phyloP scores from a whole-genome alignment of 1,140 invertebrate genomes.

The Zaprionus kolodkinae region DNA sequence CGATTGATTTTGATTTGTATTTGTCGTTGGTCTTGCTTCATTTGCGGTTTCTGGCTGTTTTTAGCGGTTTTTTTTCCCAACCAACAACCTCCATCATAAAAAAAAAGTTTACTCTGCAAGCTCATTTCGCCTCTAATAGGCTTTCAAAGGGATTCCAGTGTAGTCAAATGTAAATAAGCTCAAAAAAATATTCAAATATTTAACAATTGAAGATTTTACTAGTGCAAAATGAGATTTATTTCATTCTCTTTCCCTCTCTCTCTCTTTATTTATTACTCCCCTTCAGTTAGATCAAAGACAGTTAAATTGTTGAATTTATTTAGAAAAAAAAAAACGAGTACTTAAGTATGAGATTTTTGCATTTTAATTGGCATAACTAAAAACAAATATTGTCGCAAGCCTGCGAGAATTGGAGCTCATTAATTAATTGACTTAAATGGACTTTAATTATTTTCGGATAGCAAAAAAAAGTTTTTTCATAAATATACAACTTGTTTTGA shows the following conservation, averaged over 20 bases:
- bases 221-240: neutral
- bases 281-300: conserved; percentile 33
- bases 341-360: conserved; percentile 2
- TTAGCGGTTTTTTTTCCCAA: conserved; percentile 2
- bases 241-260: neutral
- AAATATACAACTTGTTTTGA: neutral
- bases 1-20: conserved; percentile 54
- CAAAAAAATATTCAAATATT: neutral
- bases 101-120: neutral
- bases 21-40: conserved; percentile 41
- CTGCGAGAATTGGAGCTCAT: neutral
- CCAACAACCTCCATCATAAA: conserved; percentile 3
- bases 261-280: too few relatives aligned
- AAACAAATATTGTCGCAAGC: neutral
- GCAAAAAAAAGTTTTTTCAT: conserved; percentile 2
- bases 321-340: conserved; percentile 6
- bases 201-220: neutral
- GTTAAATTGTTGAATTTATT: conserved; percentile 18
- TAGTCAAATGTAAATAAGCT: conserved; percentile 1
- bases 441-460: neutral
- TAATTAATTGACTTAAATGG: neutral
- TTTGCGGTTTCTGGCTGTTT: conserved; percentile 37
- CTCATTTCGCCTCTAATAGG: neutral
- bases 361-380: conserved; percentile 5
- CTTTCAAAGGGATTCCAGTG: conserved; percentile 1